Conservation (phyloP, 2,113 vertebrate genomes). For the Sylvietta virens region DNA sequence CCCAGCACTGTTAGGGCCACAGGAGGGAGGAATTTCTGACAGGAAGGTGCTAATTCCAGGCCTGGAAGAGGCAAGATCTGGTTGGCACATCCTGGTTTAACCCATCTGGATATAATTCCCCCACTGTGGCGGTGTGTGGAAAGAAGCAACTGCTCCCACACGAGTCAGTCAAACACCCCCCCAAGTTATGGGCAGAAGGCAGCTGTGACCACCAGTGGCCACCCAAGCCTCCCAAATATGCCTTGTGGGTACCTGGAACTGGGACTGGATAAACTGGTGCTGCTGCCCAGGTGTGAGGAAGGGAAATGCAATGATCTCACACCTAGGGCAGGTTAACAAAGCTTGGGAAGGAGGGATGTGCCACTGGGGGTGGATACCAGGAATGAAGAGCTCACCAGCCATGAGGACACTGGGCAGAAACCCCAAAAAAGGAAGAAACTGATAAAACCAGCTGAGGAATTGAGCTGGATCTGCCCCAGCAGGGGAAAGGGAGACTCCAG, state of each 20-base stretch:
- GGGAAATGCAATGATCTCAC: background rate
- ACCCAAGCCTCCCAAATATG: accelerated
- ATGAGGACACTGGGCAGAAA: accelerated
- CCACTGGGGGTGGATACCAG: accelerated
- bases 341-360: background rate
- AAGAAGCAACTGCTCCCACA: background rate
- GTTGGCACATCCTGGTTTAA: background rate
- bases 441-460: background rate
- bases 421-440: background rate
- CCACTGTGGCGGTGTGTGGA: background rate
- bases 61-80: background rate
- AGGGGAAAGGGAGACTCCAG: background rate
- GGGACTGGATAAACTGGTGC: background rate
- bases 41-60: background rate
- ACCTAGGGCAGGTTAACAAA: accelerated
- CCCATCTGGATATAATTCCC: accelerated
- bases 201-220: background rate
- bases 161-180: accelerated
- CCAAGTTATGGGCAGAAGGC: accelerated
- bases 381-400: background rate
- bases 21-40: accelerated
- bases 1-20: accelerated
- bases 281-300: background rate
- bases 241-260: background rate
- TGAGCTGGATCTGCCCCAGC: no score